phyloP scores from a whole-genome alignment of 2,113 vertebrate genomes.

The Channa argus region DNA sequence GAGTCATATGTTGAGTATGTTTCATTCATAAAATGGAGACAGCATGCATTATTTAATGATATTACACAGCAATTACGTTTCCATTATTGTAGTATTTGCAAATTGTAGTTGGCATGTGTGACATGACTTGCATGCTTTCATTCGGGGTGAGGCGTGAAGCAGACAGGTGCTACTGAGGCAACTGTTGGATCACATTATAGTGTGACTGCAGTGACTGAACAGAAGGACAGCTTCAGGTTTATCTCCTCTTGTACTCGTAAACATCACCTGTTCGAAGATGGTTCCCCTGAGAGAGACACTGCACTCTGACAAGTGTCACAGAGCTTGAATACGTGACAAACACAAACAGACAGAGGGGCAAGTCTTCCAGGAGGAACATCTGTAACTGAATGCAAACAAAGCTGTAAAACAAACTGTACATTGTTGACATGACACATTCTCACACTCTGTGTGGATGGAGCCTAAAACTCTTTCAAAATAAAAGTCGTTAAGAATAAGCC shows the following conservation, averaged over 20 bases:
- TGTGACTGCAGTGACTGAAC: not conserved
- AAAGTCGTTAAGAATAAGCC: not conserved
- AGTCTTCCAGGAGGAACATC: conserved; percentile 24
- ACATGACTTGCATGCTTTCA: not conserved
- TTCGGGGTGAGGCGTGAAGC: conserved; percentile 1
- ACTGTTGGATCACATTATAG: not conserved
- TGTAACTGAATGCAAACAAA: not conserved
- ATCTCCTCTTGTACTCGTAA: conserved; percentile 22
- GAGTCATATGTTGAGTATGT: too few relatives aligned
- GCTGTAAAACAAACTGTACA: too few relatives aligned
- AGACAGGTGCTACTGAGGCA: conserved; percentile 16
- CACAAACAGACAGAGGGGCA: not conserved
- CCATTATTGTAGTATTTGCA: not conserved
- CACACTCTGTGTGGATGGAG: not conserved
- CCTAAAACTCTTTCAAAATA: not conserved
- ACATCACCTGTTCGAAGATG: conserved; percentile 48
- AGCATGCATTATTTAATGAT: not conserved
- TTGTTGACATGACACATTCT: not conserved
- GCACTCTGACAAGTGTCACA: conserved; percentile 9
- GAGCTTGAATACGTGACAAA: conserved; percentile 1
- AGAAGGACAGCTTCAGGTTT: conserved; percentile 39
- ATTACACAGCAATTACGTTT: not conserved
- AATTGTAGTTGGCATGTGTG: not conserved
- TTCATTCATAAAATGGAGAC: too few relatives aligned
- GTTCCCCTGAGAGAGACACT: conserved; percentile 39